Conservation (phyloP, 2,797 vertebrate species). For the Eulemur coronatus region DNA sequence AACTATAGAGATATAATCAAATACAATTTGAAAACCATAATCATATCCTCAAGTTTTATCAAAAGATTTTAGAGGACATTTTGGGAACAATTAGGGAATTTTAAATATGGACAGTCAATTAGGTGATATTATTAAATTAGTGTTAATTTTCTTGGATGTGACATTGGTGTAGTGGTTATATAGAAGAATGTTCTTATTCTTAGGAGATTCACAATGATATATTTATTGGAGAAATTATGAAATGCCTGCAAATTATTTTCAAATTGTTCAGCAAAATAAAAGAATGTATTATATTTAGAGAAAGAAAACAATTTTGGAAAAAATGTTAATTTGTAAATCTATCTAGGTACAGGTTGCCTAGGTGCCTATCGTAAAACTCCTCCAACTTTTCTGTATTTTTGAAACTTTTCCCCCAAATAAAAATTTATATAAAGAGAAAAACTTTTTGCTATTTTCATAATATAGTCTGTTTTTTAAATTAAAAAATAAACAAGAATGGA, state of each 20-base stretch:
- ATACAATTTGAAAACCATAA: neutral
- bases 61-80: neutral
- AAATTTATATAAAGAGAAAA: neutral
- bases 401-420: neutral
- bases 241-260: neutral
- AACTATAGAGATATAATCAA: neutral
- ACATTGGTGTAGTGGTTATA: neutral
- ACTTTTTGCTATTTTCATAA: neutral
- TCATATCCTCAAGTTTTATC: neutral
- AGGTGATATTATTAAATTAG: neutral
- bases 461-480: neutral
- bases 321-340: neutral
- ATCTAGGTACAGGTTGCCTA: neutral
- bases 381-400: neutral
- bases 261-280: neutral
- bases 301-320: neutral
- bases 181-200: neutral
- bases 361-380: neutral
- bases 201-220: neutral
- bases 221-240: neutral
- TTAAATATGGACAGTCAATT: neutral
- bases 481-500: neutral
- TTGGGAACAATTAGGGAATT: neutral
- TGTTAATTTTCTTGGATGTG: neutral
- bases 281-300: neutral